Evolutionary conservation across 2,797 vertebrate species (phyloP).

Genomic region (Corythornis leucogaster): DNA sequence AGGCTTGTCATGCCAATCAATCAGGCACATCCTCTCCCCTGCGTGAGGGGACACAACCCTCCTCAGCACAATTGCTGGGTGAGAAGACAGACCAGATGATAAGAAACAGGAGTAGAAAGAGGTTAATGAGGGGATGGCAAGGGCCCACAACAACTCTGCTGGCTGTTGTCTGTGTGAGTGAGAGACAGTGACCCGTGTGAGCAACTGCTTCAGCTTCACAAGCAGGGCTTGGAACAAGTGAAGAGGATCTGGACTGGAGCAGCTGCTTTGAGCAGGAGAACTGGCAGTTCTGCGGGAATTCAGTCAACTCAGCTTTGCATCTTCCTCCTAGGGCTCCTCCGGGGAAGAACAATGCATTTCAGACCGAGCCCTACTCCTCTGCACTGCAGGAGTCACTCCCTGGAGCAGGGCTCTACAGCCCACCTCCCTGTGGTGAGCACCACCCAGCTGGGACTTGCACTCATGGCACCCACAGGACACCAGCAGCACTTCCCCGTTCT

Average conservation of each 20-base stretch:
- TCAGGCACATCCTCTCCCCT: not conserved
- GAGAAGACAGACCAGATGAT: not conserved
- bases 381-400: not conserved
- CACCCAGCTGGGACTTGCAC: not conserved
- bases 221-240: not conserved
- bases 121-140: not conserved
- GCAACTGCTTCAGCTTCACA: not conserved
- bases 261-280: not conserved
- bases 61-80: not conserved
- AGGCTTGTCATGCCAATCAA: not conserved
- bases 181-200: accelerated
- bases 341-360: accelerated
- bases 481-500: accelerated
- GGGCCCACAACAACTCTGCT: not conserved
- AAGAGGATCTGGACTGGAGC: not conserved
- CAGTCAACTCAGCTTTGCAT: not conserved
- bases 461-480: not conserved
- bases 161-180: accelerated
- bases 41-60: not conserved
- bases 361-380: not conserved
- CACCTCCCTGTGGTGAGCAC: not conserved
- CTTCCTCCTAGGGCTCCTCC: not conserved
- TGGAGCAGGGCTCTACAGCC: accelerated
- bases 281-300: not conserved
- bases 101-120: not conserved